These are phyloP conservation scores for Phoebastria nigripes DNA, from an alignment of 2,797 vertebrate genomes.

Conservation along the genomic window DNA sequence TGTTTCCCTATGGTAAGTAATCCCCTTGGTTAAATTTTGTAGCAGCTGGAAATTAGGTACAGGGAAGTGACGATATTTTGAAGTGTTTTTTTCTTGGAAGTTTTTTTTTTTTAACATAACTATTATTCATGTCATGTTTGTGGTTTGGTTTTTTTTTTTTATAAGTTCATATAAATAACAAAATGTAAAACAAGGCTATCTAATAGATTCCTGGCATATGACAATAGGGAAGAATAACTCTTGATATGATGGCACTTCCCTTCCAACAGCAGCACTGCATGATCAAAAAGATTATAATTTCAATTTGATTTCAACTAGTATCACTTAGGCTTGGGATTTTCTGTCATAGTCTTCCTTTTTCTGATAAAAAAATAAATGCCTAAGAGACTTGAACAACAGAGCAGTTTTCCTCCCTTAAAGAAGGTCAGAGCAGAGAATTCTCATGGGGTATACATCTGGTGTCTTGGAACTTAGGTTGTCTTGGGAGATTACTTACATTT, in stretches of 20 bases:
- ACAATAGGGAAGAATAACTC: not conserved
- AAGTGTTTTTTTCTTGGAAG: not conserved
- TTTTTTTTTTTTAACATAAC: not conserved
- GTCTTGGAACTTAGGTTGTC: not conserved
- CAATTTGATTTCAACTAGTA: not conserved
- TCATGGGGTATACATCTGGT: not conserved
- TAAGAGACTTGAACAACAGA: not conserved
- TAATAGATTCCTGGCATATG: not conserved
- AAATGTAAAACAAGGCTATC: not conserved
- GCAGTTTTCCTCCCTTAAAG: not conserved
- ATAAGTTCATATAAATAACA: not conserved
- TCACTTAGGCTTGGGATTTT: not conserved
- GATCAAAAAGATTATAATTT: not conserved
- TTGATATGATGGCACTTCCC: not conserved
- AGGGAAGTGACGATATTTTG: not conserved
- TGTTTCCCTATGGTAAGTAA: not conserved
- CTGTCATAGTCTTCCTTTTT: not conserved
- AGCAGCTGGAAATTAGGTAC: not conserved
- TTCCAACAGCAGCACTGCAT: not conserved
- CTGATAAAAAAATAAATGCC: not conserved
- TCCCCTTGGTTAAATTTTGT: not conserved
- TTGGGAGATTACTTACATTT: not conserved
- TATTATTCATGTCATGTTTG: not conserved
- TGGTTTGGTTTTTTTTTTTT: not conserved
- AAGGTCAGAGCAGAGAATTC: not conserved